Conservation (phyloP, 2,888 invertebrate species). For the Eupithecia pulchellata region DNA sequence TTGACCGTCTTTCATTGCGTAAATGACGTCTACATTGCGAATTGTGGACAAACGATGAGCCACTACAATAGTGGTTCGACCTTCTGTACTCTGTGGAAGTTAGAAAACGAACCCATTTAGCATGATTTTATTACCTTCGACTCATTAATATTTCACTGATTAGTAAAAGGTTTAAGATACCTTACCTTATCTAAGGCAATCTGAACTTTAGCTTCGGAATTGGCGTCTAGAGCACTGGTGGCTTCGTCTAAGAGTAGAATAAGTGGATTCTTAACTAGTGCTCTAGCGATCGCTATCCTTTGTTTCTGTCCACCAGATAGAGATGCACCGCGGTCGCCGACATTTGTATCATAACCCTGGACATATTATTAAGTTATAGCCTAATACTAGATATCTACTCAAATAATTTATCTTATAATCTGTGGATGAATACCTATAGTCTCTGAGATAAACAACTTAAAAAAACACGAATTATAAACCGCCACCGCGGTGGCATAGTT, state of each 20-base stretch:
- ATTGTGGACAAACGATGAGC: slow-evolving; percentile 92
- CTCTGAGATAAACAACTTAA: too few species aligned
- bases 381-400: neutral
- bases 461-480: too few species aligned
- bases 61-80: slow-evolving; percentile 91
- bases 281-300: slow-evolving; percentile 88
- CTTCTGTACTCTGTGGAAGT: slow-evolving; percentile 84
- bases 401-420: neutral
- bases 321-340: slow-evolving; percentile 79
- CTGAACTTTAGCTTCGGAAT: slow-evolving; percentile 83
- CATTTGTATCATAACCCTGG: slow-evolving; percentile 88
- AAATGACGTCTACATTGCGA: slow-evolving; percentile 83
- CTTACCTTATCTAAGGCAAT: slow-evolving; percentile 55
- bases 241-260: slow-evolving; percentile 87
- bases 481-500: too few species aligned
- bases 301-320: slow-evolving; percentile 90
- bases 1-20: slow-evolving; percentile 84
- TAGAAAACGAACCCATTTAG: neutral
- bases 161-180: neutral
- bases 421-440: neutral
- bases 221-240: slow-evolving; percentile 86
- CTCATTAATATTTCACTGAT: neutral
- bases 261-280: slow-evolving; percentile 86
- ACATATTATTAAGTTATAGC: neutral
- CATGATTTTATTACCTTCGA: neutral